These are phyloP conservation scores for Molorchus minor DNA, from an alignment of 2,888 invertebrate genomes.

Conservation along the genomic window DNA sequence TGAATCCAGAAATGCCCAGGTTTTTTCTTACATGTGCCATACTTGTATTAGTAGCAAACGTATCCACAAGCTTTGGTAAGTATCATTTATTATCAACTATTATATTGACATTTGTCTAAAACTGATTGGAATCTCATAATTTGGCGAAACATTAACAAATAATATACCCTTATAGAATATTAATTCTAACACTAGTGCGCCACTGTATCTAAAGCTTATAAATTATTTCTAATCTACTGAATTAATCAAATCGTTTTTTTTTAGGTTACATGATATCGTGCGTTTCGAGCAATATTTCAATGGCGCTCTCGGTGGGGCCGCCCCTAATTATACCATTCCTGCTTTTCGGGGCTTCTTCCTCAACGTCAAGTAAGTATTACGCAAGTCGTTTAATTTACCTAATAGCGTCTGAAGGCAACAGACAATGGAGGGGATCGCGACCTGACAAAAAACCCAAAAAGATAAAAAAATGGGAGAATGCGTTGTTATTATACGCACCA, in stretches of 20 bases:
- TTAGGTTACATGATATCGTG: constrained; percentile 92
- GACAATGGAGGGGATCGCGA: background rate
- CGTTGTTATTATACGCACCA: too few relatives aligned
- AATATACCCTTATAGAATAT: too few relatives aligned
- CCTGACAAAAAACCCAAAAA: background rate
- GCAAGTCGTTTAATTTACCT: constrained; percentile 1
- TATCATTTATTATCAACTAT: constrained; percentile 15
- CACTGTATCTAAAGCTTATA: too few relatives aligned
- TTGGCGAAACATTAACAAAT: too few relatives aligned
- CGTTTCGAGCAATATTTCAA: constrained; percentile 80
- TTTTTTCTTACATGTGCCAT: constrained; percentile 81
- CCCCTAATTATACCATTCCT: constrained; percentile 93
- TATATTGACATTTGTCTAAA: too few relatives aligned
- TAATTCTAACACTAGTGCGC: too few relatives aligned
- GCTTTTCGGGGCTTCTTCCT: constrained; percentile 96
- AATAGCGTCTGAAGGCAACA: background rate
- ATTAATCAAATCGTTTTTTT: background rate
- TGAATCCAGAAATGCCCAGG: constrained; percentile 72
- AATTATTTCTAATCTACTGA: too few relatives aligned
- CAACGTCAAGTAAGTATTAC: constrained; percentile 77
- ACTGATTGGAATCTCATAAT: too few relatives aligned
- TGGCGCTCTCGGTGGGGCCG: constrained; percentile 91
- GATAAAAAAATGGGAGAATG: too few relatives aligned
- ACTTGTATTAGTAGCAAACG: constrained; percentile 85
- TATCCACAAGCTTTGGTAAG: constrained; percentile 86